Evolutionary conservation across 2,113 vertebrate genomes (phyloP), one percentile per base, ranked within the genome.

Genomic region (Rhabdomys dilectus): DNA sequence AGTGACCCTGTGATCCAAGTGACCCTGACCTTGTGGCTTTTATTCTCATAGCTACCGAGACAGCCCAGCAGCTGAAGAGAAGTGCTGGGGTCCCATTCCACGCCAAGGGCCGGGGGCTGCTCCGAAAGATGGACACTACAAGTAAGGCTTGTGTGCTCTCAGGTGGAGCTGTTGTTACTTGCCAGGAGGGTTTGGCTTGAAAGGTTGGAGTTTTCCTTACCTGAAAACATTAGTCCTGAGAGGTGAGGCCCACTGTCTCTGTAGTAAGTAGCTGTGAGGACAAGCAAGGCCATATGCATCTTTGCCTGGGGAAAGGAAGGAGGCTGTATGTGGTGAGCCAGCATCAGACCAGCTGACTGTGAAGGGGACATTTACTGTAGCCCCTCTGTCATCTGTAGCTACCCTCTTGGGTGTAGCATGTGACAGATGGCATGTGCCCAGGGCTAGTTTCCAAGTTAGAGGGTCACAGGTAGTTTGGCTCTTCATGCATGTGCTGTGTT

Each of bases 81-180:
- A 99, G 99, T 0, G 99, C 99, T 1, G 99, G 99, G 96, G 99
- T 99, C 98, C 99, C 99, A 96, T 99, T 99, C 97, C 99, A 99
- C 17, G 99, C 99, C 98, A 99, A 99, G 99, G 99, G 99, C 97
- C 99, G 99, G 93, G 99, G 99, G n/a, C 97, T 99, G 93, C 99
- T 99, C 60, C 99, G 99, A 97, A 99, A 99, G 98, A 99, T 99
- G 95, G 99, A 99, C 98, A 99, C 99, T 0, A 99, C 99, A 68
- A 99, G 99, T 99, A 99, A 99, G 94, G 91, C 77, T 31, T 7
- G 0, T 1, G 11, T 9, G 29, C 39, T 8, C 31, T 48, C 45
- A 8, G 42, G 36, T 7, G 13, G 36, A 5, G 21, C 26, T 48
- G 2, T 2, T 62, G 12, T 2, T 77, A 58, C 13, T n/a, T 45